phyloP scores from a whole-genome alignment of 1,140 invertebrate species.

The Callitettix versicolor region DNA sequence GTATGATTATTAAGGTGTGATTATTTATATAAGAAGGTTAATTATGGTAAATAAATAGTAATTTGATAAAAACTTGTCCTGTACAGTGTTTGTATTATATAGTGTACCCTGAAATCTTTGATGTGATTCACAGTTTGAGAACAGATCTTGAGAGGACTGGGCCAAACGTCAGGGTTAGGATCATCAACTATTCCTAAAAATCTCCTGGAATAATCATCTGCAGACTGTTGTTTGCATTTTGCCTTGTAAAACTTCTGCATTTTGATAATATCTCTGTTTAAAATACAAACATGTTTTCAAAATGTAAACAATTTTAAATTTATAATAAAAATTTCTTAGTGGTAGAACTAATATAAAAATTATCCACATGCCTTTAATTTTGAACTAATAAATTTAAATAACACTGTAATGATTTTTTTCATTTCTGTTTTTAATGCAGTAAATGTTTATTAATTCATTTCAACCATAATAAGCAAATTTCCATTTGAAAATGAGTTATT shows the following conservation, averaged over 20 bases:
- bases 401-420: no score
- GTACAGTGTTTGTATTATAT: no score
- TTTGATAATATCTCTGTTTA: conserved; percentile 58
- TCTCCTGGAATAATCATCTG: conserved; percentile 48
- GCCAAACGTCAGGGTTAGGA: conserved; percentile 60
- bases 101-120: conserved; percentile 64
- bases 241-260: conserved; percentile 69
- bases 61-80: no score
- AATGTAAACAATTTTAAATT: conserved; percentile 24
- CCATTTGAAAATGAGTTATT: no score
- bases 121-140: conserved; percentile 40
- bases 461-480: no score
- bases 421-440: no score
- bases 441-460: no score
- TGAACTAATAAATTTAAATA: no score
- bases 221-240: conserved; percentile 63
- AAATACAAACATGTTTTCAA: no score
- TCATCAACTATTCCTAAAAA: conserved; percentile 62
- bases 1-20: no score
- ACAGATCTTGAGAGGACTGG: conserved; percentile 65
- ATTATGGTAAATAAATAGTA: no score
- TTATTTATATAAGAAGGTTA: no score
- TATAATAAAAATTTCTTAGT: background rate
- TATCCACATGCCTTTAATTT: background rate
- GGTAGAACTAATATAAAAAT: background rate